Evolutionary conservation across 2,888 invertebrate genomes (phyloP).

Genomic region (Epirrhoe alternata): DNA sequence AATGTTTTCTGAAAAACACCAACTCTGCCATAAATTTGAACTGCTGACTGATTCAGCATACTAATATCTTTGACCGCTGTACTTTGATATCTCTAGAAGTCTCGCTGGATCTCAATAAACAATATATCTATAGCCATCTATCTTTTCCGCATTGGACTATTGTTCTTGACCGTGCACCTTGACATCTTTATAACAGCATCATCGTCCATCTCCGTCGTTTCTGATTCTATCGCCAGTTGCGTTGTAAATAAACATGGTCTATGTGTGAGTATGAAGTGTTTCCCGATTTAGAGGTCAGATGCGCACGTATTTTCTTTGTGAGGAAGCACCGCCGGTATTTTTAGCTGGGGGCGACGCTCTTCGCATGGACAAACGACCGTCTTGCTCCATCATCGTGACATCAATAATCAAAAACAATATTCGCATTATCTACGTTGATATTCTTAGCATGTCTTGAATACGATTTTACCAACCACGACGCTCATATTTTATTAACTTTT

Average conservation of each 20-base stretch:
- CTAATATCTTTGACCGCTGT: not conserved
- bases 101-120: conserved; percentile 9
- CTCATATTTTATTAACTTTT: not conserved
- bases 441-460: conserved; percentile 4
- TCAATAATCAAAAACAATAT: conserved; percentile 40
- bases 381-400: conserved; percentile 55
- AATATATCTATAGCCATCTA: conserved; percentile 7
- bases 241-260: conserved; percentile 49
- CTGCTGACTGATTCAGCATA: conserved; percentile 4
- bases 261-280: conserved; percentile 51
- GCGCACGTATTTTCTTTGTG: conserved; percentile 75
- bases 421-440: conserved; percentile 25
- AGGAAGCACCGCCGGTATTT: conserved; percentile 77
- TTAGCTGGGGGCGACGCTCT: conserved; percentile 80
- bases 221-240: conserved; percentile 35
- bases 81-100: conserved; percentile 3
- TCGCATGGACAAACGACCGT: conserved; percentile 41
- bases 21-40: conserved; percentile 1
- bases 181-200: conserved; percentile 44
- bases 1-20: conserved; percentile 13
- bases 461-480: not conserved
- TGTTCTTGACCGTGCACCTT: conserved; percentile 53
- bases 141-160: conserved; percentile 46
- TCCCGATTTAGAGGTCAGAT: conserved; percentile 73
- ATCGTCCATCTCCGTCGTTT: conserved; percentile 31